Base-by-base conservation (phyloP, 2,888 invertebrate species). In the Bugulina stolonifera region DNA sequence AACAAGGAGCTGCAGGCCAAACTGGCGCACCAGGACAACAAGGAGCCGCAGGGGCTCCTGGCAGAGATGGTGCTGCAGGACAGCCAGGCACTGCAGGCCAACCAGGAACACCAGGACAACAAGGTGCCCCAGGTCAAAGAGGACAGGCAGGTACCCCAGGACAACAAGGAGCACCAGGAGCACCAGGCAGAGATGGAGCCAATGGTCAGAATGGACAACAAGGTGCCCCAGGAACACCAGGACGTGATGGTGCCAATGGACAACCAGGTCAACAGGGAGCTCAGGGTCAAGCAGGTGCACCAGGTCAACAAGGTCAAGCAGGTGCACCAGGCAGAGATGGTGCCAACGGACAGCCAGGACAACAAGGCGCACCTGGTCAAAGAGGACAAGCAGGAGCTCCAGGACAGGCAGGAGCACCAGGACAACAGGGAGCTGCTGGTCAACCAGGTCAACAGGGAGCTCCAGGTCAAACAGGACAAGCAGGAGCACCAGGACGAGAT, bases 151-250 rank as follows among this genome's bases (percentile, higher is more conserved):
- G 57, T n/a, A 14, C 57, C 5, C 57, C 57, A n/a, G 57, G 57
- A 57, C 57, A 57, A 25, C 23, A 5, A 57, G 57, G 57, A n/a
- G 57, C 54, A 54, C 52, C 57, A 29, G 75, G 73, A 34, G 73
- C 74, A 52, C 80, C 79, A 52, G 76, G 81, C 69, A 75, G 74
- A 43, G 81, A 79, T 54, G 76, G 81, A 69, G 75, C 75, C 57
- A 75, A 75, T 10, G 81, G 81, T n/a, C 74, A 75, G 52, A 74
- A 27, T 14, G 64, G 81, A 71, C 74, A 74, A 58, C 75, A 75
- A 5, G 81, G 81, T 23, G 74, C 25, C 3, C 29, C 25, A 29
- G 64, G 64, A 25, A 10, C 27, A 25, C 32, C 64, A 29, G 64
- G 64, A n/a, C 64, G 5, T 14, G 27, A 27, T 2, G 64, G 64